phyloP scores from a whole-genome alignment of 2,797 vertebrate species.

The Neosilurus mollespiculum region DNA sequence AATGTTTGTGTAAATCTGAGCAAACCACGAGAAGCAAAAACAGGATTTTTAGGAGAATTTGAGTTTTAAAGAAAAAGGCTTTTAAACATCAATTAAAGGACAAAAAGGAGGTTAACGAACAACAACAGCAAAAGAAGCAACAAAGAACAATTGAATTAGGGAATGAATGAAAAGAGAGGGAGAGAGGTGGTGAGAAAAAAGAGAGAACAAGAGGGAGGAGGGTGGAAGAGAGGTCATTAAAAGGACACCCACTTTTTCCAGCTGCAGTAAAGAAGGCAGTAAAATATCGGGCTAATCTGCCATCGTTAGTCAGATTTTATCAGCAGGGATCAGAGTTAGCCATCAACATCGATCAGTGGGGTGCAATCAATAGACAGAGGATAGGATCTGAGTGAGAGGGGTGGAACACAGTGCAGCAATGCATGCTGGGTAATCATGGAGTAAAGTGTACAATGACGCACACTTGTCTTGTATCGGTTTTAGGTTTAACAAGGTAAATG shows the following conservation, averaged over 20 bases:
- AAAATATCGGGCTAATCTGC: slow-evolving; percentile 78
- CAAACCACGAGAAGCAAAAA: neutral
- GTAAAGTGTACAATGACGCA: neutral
- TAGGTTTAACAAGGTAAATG: neutral
- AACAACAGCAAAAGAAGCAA: slow-evolving; percentile 1
- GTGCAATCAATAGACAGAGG: slow-evolving; percentile 73
- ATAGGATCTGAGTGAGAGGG: slow-evolving; percentile 58
- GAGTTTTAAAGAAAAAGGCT: slow-evolving; percentile 47
- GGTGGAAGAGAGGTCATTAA: slow-evolving; percentile 69
- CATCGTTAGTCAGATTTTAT: slow-evolving; percentile 81
- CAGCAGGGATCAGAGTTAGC: slow-evolving; percentile 73
- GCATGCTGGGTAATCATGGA: slow-evolving; percentile 23
- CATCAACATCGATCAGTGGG: slow-evolving; percentile 78
- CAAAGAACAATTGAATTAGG: slow-evolving; percentile 21
- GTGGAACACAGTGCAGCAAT: neutral
- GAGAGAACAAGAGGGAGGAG: slow-evolving; percentile 40
- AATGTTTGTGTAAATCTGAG: slow-evolving; percentile 20
- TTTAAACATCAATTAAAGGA: slow-evolving; percentile 50
- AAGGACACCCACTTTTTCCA: slow-evolving; percentile 74
- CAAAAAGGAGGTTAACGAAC: slow-evolving; percentile 46
- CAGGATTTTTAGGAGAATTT: neutral
- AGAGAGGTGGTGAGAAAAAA: slow-evolving; percentile 48
- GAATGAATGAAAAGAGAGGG: slow-evolving; percentile 52
- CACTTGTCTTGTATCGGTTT: neutral
- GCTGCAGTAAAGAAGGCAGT: slow-evolving; percentile 69